Evolutionary conservation across 37 sponge, comb jelly and placozoan species (phyloP), one percentile per base, ranked within the genome.

Genomic region (Theonella swinhoei): DNA sequence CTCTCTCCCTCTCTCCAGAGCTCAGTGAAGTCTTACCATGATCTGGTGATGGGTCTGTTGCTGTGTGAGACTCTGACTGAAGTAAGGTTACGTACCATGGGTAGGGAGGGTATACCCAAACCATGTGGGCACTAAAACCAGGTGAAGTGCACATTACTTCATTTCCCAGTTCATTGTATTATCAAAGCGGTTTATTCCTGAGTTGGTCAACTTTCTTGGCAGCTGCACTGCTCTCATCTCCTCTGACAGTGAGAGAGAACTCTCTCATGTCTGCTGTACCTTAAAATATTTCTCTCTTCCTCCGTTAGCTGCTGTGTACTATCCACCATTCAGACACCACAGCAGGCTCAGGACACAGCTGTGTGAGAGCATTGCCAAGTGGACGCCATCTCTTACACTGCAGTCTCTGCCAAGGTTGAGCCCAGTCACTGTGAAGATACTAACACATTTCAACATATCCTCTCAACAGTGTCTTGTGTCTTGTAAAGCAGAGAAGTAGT

Each of bases 131-230:
- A n/a, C n/a, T n/a, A n/a, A n/a, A n/a, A n/a, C n/a, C n/a, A n/a
- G n/a, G n/a, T n/a, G n/a, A n/a, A n/a, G n/a, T n/a, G n/a, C n/a
- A n/a, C 37, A 24, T 4, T 64, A 25, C 34, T 35, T 40, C 28
- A 2, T 62, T n/a, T n/a, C n/a, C 37, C 78, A 94, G 95, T 90
- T 75, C 33, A 60, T 90, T 35, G 34, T 77, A 14, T 33, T 65
- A 3, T 90, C 95, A 9, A 87, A 90, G 63, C 68, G 92, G 41
- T 88, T 80, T 68, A 72, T 90, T 1, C 95, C 95, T 35, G 95
- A 94, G 64, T 47, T 91, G 20, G 54, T 91, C 33, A 88, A 85
- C 73, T 90, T 77, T 25, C 40, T 94, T 42, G 76, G 82, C 23
- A 89, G 84, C 42, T 8, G 77, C 24, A 4, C 54, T 7, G 14